phyloP scores from a whole-genome alignment of 1,140 invertebrate species.

The Hormaphis cornu region DNA sequence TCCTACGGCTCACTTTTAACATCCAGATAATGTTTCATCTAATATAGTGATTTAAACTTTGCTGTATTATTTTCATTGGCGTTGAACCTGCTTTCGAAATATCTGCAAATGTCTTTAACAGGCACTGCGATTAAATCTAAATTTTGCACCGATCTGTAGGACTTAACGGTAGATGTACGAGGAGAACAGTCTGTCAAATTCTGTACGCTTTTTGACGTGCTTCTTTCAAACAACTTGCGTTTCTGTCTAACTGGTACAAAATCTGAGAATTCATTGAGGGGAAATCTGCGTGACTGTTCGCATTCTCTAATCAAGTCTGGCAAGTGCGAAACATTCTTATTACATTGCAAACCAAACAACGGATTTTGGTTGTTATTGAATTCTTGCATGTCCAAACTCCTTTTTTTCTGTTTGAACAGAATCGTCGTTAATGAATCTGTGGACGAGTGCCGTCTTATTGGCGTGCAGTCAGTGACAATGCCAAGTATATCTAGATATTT shows the following conservation, averaged over 20 bases:
- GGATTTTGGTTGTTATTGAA: not conserved
- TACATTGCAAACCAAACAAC: not conserved
- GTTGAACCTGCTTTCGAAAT: slow-evolving; percentile 46
- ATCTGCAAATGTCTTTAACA: slow-evolving; percentile 52
- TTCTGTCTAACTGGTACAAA: slow-evolving; percentile 49
- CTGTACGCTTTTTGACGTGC: slow-evolving; percentile 45
- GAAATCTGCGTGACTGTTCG: slow-evolving; percentile 1
- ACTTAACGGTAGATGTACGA: slow-evolving; percentile 44
- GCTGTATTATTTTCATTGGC: not conserved
- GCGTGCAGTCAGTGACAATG: slow-evolving; percentile 36
- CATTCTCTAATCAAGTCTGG: slow-evolving; percentile 16
- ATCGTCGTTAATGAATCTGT: not conserved
- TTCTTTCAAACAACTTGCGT: slow-evolving; percentile 50
- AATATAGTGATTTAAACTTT: slow-evolving; percentile 13
- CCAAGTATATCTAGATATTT: slow-evolving; percentile 46
- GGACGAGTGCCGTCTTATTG: not conserved
- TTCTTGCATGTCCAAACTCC: not conserved
- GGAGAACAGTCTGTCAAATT: not conserved
- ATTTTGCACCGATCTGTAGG: slow-evolving; percentile 52
- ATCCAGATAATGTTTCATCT: not conserved
- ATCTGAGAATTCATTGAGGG: slow-evolving; percentile 16
- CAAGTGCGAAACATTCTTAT: slow-evolving; percentile 2
- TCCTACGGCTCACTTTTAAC: not conserved
- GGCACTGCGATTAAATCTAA: slow-evolving; percentile 43
- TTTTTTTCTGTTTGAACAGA: not conserved